Base-by-base conservation (phyloP, 30 jellyfish, hydroid and myxozoan genomes). In the Aurelia aurita region DNA sequence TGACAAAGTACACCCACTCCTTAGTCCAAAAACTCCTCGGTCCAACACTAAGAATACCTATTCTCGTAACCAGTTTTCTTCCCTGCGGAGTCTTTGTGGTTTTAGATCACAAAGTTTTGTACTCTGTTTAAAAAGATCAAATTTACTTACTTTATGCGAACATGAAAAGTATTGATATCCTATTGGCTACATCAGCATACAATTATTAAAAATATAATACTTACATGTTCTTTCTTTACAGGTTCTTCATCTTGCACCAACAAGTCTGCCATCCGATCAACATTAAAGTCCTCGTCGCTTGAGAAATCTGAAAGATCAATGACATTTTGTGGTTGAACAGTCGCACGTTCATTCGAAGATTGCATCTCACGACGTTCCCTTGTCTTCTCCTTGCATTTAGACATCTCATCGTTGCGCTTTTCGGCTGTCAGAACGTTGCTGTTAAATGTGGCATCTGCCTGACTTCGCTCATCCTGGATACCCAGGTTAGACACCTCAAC, bases 401-500 rank as follows among this genome's bases (percentile, higher is more conserved):
- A 71, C 13, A 7, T 71, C 22, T 71, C 68, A 32, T 46, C 3
- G 19, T 32, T 29, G 0, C 67, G 83, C 68, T 25, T 71, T 71
- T 43, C 44, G 2, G 9, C 39, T 32, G 68, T 71, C 69, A 71
- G 68, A 7, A 25, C 68, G 11, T 13, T 19, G 22, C 45, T 19
- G 11, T 9, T 46, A 8, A 10, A 11, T 20, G 28, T 21, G 16
- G 3, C n/a, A 35, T 43, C 21, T 46, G 5, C 11, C 68, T n/a
- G 45, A 29, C 31, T 19, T 14, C 25, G 21, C 45, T 35, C 69
- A 46, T 71, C 83, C 10, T 45, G 35, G 83, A 71, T 71, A 8
- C 83, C 83, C 18, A 32, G 83, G 68, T 71, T 45, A 11, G 83
- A 71, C 68, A 46, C 10, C 11, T 71, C 82, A 20, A 71, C 68